A percentile compares a stretch with the other conserved stretches of the same genome.
Evolutionary conservation across 2,113 vertebrate species (phyloP).

Genomic region (Bagarius yarrelli): DNA sequence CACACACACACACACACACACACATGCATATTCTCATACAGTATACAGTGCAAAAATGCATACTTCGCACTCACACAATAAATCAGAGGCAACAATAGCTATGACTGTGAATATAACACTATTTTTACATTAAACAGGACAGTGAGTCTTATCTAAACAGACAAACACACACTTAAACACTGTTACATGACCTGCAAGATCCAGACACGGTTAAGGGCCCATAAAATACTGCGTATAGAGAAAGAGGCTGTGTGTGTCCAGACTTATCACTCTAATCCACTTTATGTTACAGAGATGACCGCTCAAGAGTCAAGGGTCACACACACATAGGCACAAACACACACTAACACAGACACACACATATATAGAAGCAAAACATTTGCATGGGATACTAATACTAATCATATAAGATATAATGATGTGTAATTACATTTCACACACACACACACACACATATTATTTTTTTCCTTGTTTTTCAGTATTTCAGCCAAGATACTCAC

Average conservation of each 20-base stretch:
- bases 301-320: constrained; percentile 33
- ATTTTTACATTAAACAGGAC: background rate
- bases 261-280: constrained; percentile 49
- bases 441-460: constrained; percentile 34
- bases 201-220: constrained; percentile 59
- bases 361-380: constrained; percentile 25
- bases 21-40: background rate
- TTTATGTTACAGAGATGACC: constrained; percentile 24
- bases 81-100: too few relatives aligned
- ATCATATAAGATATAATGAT: background rate
- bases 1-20: constrained; percentile 13
- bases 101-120: background rate
- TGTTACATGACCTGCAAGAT: constrained; percentile 66
- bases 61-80: background rate
- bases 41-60: constrained; percentile 1
- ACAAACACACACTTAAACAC: constrained; percentile 9
- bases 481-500: constrained; percentile 73
- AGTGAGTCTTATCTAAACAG: background rate
- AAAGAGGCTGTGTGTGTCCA: constrained; percentile 67
- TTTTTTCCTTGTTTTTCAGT: constrained; percentile 51
- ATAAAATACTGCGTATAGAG: constrained; percentile 53
- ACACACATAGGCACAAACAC: constrained; percentile 20
- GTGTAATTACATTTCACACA: background rate
- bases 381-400: background rate
- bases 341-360: constrained; percentile 1